Percentiles rank a stretch among this genome's conserved stretches.
Evolutionary conservation across 1,140 invertebrate species (phyloP).

Genomic region (Reticulitermes speratus): DNA sequence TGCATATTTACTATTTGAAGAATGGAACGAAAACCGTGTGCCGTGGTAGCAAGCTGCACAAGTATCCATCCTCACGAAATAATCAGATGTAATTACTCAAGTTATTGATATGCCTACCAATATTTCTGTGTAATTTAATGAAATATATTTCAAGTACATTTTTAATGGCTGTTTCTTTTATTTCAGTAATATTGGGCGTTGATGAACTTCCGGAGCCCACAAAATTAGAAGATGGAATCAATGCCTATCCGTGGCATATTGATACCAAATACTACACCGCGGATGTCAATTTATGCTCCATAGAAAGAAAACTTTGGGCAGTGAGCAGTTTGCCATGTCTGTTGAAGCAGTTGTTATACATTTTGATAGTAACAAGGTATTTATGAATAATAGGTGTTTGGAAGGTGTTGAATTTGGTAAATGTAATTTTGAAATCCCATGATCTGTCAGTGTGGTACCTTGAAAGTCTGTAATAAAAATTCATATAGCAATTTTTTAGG

Average conservation of each 20-base stretch:
- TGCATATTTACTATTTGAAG: neutral
- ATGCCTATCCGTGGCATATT: constrained; percentile 59
- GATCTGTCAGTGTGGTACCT: too few species aligned
- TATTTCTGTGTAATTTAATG: neutral
- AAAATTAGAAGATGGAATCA: constrained; percentile 46
- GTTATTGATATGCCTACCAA: neutral
- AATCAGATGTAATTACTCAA: constrained; percentile 43
- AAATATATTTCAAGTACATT: neutral
- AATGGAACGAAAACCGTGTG: constrained; percentile 32
- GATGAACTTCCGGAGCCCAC: constrained; percentile 46
- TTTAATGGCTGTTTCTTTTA: neutral
- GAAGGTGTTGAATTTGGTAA: too few species aligned
- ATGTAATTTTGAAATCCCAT: too few species aligned
- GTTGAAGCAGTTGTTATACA: constrained; percentile 61
- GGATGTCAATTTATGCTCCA: constrained; percentile 54
- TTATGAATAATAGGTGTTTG: constrained; percentile 20
- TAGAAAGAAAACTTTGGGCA: constrained; percentile 50
- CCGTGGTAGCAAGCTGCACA: constrained; percentile 31
- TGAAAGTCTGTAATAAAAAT: too few species aligned
- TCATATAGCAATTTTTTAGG: too few species aligned
- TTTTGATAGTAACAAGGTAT: constrained; percentile 57
- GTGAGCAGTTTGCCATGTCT: constrained; percentile 50
- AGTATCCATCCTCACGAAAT: constrained; percentile 42
- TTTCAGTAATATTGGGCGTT: constrained; percentile 47
- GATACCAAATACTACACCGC: constrained; percentile 68